Percentiles rank a stretch among this genome's conserved stretches.
phyloP scores from a whole-genome alignment of 2,113 vertebrate genomes.

The Mirza zaza region DNA sequence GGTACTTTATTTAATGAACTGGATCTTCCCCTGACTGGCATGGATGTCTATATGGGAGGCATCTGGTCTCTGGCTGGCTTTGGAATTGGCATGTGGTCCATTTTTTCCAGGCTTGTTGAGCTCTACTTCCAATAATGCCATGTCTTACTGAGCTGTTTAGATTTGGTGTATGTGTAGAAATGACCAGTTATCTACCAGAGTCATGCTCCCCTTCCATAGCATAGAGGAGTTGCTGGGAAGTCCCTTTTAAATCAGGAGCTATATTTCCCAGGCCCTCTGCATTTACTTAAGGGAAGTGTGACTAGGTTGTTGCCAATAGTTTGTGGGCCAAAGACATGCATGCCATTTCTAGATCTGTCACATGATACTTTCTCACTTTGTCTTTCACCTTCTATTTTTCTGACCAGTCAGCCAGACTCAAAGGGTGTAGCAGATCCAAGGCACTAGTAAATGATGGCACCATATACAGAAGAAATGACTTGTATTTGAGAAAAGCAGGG shows the following conservation, averaged over 20 bases:
- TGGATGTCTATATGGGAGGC: not conserved
- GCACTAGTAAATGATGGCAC: not conserved
- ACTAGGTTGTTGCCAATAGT: not conserved
- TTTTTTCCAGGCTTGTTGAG: not conserved
- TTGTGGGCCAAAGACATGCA: not conserved
- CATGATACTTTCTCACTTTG: not conserved
- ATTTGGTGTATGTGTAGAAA: not conserved
- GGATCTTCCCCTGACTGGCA: not conserved
- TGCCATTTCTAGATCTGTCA: not conserved
- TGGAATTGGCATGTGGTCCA: not conserved
- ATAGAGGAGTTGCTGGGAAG: not conserved
- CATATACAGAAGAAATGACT: not conserved
- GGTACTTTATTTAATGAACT: conserved; percentile 15
- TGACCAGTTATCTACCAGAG: not conserved
- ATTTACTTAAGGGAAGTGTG: not conserved
- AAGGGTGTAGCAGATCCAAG: not conserved
- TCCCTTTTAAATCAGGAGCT: not conserved
- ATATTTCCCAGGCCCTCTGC: not conserved
- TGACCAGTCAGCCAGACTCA: not conserved
- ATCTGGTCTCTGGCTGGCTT: conserved; percentile 3
- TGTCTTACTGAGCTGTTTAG: not conserved
- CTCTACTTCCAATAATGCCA: not conserved
- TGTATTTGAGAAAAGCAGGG: not conserved
- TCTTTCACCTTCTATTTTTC: not conserved
- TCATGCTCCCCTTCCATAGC: not conserved